Evolutionary conservation across 2,888 invertebrate species (phyloP).

Genomic region (Timandra comae): DNA sequence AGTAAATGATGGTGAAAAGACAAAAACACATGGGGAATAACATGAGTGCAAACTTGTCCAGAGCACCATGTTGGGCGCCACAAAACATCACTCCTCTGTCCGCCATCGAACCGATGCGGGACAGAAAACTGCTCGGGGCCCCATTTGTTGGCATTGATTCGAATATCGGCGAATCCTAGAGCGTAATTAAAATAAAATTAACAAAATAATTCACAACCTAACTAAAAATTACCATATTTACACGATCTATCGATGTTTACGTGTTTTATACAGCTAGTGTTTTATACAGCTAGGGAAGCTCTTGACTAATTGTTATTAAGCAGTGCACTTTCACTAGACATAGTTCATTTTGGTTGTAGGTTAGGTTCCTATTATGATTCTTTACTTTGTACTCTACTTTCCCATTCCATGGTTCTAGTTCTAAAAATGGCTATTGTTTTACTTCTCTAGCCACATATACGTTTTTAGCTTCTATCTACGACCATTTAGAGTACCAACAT

Average conservation of each 20-base stretch:
- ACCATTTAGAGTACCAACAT: constrained; percentile 10
- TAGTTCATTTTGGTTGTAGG: background rate
- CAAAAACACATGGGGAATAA: constrained; percentile 77
- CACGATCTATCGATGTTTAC: constrained; percentile 5
- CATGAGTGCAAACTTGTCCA: constrained; percentile 78
- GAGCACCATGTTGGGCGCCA: constrained; percentile 77
- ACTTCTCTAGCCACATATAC: constrained; percentile 2
- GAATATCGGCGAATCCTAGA: constrained; percentile 66
- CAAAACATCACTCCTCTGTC: constrained; percentile 78
- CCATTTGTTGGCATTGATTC: constrained; percentile 52
- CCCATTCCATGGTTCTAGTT: constrained; percentile 3
- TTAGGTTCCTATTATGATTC: background rate
- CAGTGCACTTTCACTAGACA: constrained; percentile 9
- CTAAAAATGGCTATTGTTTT: background rate
- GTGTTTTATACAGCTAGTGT: background rate
- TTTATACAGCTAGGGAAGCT: constrained; percentile 7
- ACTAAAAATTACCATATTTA: constrained; percentile 6
- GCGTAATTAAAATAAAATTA: constrained; percentile 11
- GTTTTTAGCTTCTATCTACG: constrained; percentile 5
- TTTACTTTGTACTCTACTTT: background rate
- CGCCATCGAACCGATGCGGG: constrained; percentile 54
- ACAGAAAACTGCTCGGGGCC: constrained; percentile 34
- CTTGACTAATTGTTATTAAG: constrained; percentile 10
- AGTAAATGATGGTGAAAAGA: constrained; percentile 76
- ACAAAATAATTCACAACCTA: background rate